Base-by-base conservation (phyloP, 2,797 vertebrate genomes). In the Microctenopoma lineatum region DNA sequence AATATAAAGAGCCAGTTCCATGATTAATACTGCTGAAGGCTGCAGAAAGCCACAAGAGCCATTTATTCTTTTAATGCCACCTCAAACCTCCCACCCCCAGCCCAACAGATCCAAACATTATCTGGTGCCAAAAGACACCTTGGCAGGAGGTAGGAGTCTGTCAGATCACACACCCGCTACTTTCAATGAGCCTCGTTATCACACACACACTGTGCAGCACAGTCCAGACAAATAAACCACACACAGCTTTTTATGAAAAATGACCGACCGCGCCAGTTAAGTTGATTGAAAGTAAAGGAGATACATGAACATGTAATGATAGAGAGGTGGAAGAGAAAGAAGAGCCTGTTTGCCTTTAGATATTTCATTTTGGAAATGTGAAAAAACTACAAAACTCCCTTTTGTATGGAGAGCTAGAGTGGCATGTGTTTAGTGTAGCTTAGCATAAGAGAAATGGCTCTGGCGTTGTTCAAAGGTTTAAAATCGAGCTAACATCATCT, bases 101-200 rank as follows among this genome's bases (percentile, higher is more conserved):
- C 46, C 25, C 25, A 63, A 71, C 29, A 38, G 34, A 79, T 47
- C 0, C 26, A 1, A 70, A 36, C 53, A 36, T 36, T 25, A 38
- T 47, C 45, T 18, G 5, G 38, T 57, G 73, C 79, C 66, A 83
- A 66, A 57, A 61, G 65, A 65, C 67, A 60, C 64, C 50, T 79
- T 79, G 77, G 81, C 77, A 83, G 66, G 52, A 67, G 60, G 48
- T 71, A 42, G n/a, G 46, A 70, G 26, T 63, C 47, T 25, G 54
- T 73, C 77, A 67, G 29, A 56, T 75, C 54, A 50, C 25, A 66
- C 36, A 53, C 26, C 9, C 0, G 7, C 60, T 70, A 15, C 45
- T 26, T 61, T 62, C 74, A 46, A 78, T 60, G 45, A 59, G 70
- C 46, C 57, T 66, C 0, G 7, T 58, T 54, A 61, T 73, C 61